A percentile compares a stretch with the other conserved stretches of the same genome.
These are phyloP conservation scores for Hafferia zeledoni DNA, from an alignment of 2,797 vertebrate genomes.

Conservation along the genomic window DNA sequence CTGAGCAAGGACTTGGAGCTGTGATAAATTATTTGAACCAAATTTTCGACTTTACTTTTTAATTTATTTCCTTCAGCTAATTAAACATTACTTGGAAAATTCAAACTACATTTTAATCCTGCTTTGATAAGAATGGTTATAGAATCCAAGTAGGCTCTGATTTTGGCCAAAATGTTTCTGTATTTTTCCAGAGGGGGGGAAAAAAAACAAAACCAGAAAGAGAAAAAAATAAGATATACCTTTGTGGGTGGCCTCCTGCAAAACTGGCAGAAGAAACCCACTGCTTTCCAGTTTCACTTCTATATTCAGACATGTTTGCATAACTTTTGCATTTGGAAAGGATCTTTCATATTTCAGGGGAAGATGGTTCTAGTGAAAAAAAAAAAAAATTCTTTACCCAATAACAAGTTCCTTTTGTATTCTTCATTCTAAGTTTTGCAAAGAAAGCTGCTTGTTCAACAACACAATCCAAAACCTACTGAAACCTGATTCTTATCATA, in stretches of 20 bases:
- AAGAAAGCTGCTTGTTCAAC: neutral
- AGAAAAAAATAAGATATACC: slow-evolving; percentile 22
- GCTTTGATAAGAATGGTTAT: neutral
- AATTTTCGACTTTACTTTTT: neutral
- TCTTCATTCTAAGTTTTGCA: neutral
- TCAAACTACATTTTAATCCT: neutral
- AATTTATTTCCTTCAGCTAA: neutral
- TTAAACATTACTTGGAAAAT: neutral
- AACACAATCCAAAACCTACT: neutral
- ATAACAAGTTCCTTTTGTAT: slow-evolving; percentile 35
- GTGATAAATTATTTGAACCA: neutral
- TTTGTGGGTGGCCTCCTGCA: slow-evolving; percentile 62
- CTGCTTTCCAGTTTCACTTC: slow-evolving; percentile 58
- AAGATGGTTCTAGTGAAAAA: slow-evolving; percentile 21
- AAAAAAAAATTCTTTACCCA: neutral
- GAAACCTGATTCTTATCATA: slow-evolving; percentile 14
- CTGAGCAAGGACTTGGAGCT: neutral
- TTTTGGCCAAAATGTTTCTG: neutral
- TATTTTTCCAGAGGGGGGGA: slow-evolving; percentile 19
- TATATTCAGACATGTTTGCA: slow-evolving; percentile 64
- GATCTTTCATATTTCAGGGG: slow-evolving; percentile 51
- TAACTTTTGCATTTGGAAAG: slow-evolving; percentile 65
- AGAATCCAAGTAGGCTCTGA: neutral
- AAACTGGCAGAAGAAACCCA: slow-evolving; percentile 55
- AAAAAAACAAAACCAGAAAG: neutral